Conservation (phyloP, 2,888 invertebrate species). For the Pollenia griseotomentosa region DNA sequence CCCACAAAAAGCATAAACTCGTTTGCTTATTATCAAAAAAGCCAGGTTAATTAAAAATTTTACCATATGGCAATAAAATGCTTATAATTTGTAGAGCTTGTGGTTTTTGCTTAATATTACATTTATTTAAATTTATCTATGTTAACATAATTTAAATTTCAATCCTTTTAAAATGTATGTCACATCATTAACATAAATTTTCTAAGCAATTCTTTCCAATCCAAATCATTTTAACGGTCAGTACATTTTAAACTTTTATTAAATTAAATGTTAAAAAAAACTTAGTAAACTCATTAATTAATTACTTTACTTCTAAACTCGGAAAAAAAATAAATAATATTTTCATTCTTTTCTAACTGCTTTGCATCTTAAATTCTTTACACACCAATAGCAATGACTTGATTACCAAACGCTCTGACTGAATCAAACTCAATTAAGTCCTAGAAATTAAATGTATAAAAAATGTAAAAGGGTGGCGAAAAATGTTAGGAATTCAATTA, state of each 20-base stretch:
- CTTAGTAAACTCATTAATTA: not conserved
- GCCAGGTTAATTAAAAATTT: no score
- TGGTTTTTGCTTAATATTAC: no score
- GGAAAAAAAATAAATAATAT: not conserved
- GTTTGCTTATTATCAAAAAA: no score
- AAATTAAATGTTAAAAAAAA: not conserved
- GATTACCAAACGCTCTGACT: not conserved
- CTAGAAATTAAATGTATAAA: not conserved
- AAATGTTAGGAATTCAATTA: conserved; percentile 25
- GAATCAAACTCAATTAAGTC: conserved; percentile 13
- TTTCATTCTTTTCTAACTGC: no score
- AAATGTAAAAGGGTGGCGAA: not conserved
- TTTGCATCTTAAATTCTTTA: no score
- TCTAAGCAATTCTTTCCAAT: not conserved
- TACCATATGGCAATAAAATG: no score
- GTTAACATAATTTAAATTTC: no score
- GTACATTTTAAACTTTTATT: conserved; percentile 1
- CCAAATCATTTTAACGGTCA: not conserved
- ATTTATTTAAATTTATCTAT: no score
- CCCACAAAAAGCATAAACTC: no score
- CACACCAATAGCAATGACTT: not conserved
- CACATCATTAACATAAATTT: not conserved
- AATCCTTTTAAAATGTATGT: not conserved
- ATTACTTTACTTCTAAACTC: not conserved
- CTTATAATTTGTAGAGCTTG: no score